Conservation (phyloP, 2,888 invertebrate species). For the Drosophila quinaria region DNA sequence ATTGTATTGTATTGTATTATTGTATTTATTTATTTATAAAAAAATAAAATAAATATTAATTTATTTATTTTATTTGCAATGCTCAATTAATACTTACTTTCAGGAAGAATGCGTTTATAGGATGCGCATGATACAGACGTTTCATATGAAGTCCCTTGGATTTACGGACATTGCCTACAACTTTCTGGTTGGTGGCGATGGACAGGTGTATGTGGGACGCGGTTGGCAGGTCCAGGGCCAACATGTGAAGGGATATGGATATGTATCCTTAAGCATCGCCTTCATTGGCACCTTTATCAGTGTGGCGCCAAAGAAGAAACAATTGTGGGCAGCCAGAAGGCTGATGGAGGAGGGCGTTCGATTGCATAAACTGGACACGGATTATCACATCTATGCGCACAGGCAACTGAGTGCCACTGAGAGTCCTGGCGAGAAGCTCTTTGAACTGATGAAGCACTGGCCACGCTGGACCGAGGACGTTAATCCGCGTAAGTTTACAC, state of each 20-base stretch:
- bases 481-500: constrained; percentile 49
- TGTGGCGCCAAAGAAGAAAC: constrained; percentile 79
- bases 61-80: too few relatives aligned
- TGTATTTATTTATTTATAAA: too few relatives aligned
- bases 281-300: constrained; percentile 90
- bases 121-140: constrained; percentile 89
- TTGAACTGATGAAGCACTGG: constrained; percentile 89
- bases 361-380: constrained; percentile 87
- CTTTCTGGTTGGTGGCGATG: constrained; percentile 89
- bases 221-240: constrained; percentile 89
- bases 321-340: constrained; percentile 88
- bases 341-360: constrained; percentile 89
- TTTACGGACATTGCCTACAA: constrained; percentile 92
- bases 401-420: constrained; percentile 89
- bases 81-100: too few relatives aligned
- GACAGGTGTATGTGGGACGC: constrained; percentile 87
- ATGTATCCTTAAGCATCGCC: constrained; percentile 90
- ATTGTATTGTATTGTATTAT: too few relatives aligned
- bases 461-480: constrained; percentile 87
- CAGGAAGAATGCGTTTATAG: constrained; percentile 84
- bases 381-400: constrained; percentile 90
- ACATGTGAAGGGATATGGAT: constrained; percentile 89
- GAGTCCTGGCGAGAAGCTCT: constrained; percentile 90
- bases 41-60: too few relatives aligned
- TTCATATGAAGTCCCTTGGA: constrained; percentile 88